Base-by-base conservation (phyloP, 1,140 invertebrate species). In the Drosophila mayri region DNA sequence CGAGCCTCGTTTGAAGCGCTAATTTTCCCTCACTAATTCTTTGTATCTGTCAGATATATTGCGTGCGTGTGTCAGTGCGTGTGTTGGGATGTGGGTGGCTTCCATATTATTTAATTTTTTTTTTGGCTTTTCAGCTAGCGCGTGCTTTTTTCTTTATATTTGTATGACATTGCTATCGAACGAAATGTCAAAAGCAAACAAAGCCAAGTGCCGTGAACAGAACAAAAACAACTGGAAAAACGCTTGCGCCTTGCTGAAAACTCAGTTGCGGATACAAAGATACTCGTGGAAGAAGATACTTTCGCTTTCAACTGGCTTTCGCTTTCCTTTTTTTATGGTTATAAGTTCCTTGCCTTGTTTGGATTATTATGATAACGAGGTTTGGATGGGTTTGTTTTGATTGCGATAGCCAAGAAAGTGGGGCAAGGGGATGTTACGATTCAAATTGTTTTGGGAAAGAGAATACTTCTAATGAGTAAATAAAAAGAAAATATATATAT, bases 131-230 rank as follows among this genome's bases (percentile, higher is more conserved):
- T 85, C 49, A 50, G 77, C 38, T 64, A 68, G 83, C 76, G 83
- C 83, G 83, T 82, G 83, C 68, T 81, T 85, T 65, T 63, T 81
- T 87, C 81, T 82, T 82, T 86, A 87, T 86, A 86, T 82, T 86
- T 87, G 83, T 87, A 86, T 86, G 83, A 86, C 83, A 86, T 86
- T 86, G 83, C 79, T 87, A 81, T 62, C 82, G 61, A 81, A 44
- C 78, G 83, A 87, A 86, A 86, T 86, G 83, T 86, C 83, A 86
- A 68, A 79, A 82, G 78, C 82, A 85, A 85, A 85, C 82, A 86
- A 85, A 85, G 74, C 74, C 64, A 76, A 77, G 76, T 59, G 49
- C 80, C 62, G 81, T 25, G 64, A 73, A 59, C 50, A 76, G 49
- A 67, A 64, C 59, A 68, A 79, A 66, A 73, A 70, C 30, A 44